Conservation (phyloP, 2,113 vertebrate species). For the Chloropsis cyanopogon region DNA sequence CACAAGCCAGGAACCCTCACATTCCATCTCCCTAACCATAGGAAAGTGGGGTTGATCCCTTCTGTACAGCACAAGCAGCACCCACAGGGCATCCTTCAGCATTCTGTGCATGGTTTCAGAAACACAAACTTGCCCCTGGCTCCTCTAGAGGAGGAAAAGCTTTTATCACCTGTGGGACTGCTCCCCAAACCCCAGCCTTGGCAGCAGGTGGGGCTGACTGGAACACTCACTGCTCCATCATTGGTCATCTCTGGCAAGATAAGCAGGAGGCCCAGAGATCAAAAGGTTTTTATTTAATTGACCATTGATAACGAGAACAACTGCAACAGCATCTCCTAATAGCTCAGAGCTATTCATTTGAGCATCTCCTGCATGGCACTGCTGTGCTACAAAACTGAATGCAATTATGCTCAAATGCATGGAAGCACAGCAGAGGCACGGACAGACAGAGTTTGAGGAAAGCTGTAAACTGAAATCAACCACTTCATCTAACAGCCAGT, state of each 20-base stretch:
- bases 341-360: neutral
- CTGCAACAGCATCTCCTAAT: neutral
- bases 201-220: neutral
- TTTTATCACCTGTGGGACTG: neutral
- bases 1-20: too few species aligned
- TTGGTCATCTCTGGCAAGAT: neutral
- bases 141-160: neutral
- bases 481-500: neutral
- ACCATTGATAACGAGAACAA: neutral
- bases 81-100: fast-evolving
- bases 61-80: neutral
- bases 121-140: neutral
- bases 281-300: neutral
- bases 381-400: neutral
- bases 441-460: neutral
- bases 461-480: fast-evolving
- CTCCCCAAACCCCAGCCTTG: neutral
- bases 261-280: neutral
- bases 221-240: neutral
- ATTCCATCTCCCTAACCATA: neutral
- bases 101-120: neutral
- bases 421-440: neutral
- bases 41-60: neutral
- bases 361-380: neutral
- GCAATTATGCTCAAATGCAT: neutral